Evolutionary conservation across 2,888 invertebrate genomes (phyloP).

Genomic region (Coelopa pilipes): DNA sequence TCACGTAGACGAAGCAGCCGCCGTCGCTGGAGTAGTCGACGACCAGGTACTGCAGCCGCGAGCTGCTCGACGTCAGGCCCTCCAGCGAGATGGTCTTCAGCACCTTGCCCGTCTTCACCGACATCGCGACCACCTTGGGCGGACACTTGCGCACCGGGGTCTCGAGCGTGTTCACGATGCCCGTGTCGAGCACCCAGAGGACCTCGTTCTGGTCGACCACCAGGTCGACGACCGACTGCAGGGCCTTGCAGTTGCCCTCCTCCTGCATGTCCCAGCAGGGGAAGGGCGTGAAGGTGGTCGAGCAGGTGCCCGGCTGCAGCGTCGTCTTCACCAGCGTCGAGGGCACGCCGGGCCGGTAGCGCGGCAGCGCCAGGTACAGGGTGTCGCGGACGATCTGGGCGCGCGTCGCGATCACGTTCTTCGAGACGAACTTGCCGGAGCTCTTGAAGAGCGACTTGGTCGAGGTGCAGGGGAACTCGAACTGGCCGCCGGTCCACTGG

Average conservation of each 20-base stretch:
- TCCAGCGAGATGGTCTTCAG: slow-evolving; percentile 74
- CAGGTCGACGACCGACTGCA: slow-evolving; percentile 79
- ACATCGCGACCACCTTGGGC: slow-evolving; percentile 76
- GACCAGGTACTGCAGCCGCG: slow-evolving; percentile 76
- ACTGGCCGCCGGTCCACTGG: slow-evolving; percentile 68
- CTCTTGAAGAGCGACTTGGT: slow-evolving; percentile 71
- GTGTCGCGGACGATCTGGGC: slow-evolving; percentile 71
- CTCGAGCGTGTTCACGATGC: slow-evolving; percentile 76
- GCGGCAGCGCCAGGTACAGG: slow-evolving; percentile 71
- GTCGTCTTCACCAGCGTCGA: slow-evolving; percentile 73
- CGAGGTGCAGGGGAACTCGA: slow-evolving; percentile 69
- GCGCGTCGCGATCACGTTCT: slow-evolving; percentile 73
- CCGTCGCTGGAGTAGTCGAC: slow-evolving; percentile 75
- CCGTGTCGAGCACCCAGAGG: slow-evolving; percentile 79
- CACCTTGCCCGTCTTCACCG: slow-evolving; percentile 71
- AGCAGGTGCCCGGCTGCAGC: slow-evolving; percentile 67
- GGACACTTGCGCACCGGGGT: slow-evolving; percentile 74
- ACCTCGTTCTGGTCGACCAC: slow-evolving; percentile 73
- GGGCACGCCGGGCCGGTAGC: slow-evolving; percentile 74
- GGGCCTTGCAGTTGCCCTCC: slow-evolving; percentile 72
- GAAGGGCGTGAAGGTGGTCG: slow-evolving; percentile 70
- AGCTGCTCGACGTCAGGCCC: slow-evolving; percentile 70
- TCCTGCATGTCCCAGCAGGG: slow-evolving; percentile 75
- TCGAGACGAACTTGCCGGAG: slow-evolving; percentile 70
- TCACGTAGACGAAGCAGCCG: slow-evolving; percentile 72